Evolutionary conservation across 2,113 vertebrate genomes (phyloP), one percentile per base, ranked within the genome.

Genomic region (Lepus americanus): DNA sequence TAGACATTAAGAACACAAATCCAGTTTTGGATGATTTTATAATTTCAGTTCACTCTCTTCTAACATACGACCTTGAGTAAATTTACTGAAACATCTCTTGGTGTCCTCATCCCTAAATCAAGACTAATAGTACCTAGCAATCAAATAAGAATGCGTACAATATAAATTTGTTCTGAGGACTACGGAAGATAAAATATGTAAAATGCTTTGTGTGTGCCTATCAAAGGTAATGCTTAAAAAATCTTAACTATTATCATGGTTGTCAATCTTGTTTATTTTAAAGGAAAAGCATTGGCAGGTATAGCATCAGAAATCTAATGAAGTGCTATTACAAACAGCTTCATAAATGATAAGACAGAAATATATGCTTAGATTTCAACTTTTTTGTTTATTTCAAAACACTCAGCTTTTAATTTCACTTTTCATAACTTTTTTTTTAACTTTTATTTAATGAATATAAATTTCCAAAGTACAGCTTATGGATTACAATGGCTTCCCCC

Each of bases 331-430:
- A 59, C 25, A 81, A 92, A 78, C 16, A 78, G 63, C 31, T 80
- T 79, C n/a, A 67, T 31, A 87, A 86, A 27, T 92, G 27, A 36
- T 36, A 83, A 96, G 59, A 49, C 17, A 44, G 29, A 87, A 77
- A 12, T 73, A 64, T 20, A 64, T 49, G 36, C 44, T 44, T 44
- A 44, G 44, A 7, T 44, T 44, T 44, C 5, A 44, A 44, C 44
- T 44, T 44, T 44, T 44, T 39, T 39, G 39, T 39, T 39, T 44
- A 7, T 44, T 44, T 44, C 44, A 44, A 44, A 44, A 44, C 6
- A 44, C 6, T 44, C 44, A 44, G 44, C 44, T 44, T 44, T 44
- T 44, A 44, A 44, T 44, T 44, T 44, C 44, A 44, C 44, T 44
- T 44, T 44, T 44, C 44, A 44, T 44, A 44, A 44, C 36, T 36